Conservation (phyloP, 2,113 vertebrate species). For the Antennarius striatus region DNA sequence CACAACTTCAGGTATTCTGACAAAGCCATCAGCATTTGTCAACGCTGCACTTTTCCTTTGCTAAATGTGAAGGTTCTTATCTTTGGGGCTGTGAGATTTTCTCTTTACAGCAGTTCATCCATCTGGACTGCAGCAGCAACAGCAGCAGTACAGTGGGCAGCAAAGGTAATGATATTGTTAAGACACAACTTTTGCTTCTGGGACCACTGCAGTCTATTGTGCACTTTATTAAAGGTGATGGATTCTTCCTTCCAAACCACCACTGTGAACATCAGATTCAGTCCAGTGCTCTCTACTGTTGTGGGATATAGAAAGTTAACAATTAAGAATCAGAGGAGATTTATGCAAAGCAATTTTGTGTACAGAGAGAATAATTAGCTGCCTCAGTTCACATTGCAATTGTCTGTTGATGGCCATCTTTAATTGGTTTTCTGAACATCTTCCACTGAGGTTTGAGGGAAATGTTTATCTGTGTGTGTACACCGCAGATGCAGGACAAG, state of each 20-base stretch:
- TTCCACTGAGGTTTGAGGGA: conserved; percentile 23
- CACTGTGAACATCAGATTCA: too few relatives aligned
- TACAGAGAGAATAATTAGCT: conserved; percentile 9
- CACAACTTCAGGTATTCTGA: conserved; percentile 33
- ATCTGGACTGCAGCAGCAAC: conserved; percentile 35
- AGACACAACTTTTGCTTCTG: conserved; percentile 17
- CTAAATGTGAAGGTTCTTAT: conserved; percentile 44
- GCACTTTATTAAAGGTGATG: conserved; percentile 12
- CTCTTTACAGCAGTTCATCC: conserved; percentile 42
- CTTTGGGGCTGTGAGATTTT: conserved; percentile 35
- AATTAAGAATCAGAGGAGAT: conserved; percentile 2
- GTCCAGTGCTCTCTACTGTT: too few relatives aligned
- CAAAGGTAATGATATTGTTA: conserved; percentile 24
- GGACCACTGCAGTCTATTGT: conserved; percentile 1
- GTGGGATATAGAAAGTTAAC: too few relatives aligned
- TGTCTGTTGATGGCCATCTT: conserved; percentile 15
- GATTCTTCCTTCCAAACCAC: conserved; percentile 4
- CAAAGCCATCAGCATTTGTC: conserved; percentile 26
- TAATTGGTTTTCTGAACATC: conserved; percentile 38
- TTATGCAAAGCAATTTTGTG: background rate
- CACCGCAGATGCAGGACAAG: background rate
- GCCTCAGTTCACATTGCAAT: background rate
- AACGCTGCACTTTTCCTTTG: conserved; percentile 45
- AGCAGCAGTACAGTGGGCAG: conserved; percentile 26
- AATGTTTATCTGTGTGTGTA: conserved; percentile 26